Percentiles rank a stretch among this genome's conserved stretches.
These are phyloP conservation scores for Tapera naevia DNA, from an alignment of 2,797 vertebrate species.

Conservation along the genomic window DNA sequence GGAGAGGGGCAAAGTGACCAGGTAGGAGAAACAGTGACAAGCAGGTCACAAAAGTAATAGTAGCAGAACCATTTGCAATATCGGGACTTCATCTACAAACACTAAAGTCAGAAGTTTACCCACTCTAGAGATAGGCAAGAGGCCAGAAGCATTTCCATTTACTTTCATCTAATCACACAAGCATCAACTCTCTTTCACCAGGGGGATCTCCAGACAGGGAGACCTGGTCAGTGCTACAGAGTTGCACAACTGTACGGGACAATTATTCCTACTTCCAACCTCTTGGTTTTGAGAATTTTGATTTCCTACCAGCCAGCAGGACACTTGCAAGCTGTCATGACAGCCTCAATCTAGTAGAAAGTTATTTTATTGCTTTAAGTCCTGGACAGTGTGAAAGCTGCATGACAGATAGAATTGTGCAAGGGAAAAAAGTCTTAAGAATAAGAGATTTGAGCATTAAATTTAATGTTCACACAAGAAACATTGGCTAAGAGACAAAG, in stretches of 20 bases:
- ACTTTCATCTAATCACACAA: not conserved
- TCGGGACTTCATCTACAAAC: not conserved
- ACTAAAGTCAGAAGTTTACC: not conserved
- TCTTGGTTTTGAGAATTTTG: not conserved
- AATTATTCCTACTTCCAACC: not conserved
- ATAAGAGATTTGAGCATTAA: not conserved
- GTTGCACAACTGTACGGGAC: not conserved
- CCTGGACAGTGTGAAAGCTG: not conserved
- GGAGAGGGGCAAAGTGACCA: not conserved
- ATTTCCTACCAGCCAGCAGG: conserved; percentile 10
- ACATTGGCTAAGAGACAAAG: conserved; percentile 18
- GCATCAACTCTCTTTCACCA: not conserved
- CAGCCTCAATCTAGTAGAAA: conserved; percentile 3
- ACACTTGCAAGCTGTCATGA: conserved; percentile 12
- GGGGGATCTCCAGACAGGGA: not conserved
- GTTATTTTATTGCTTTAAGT: conserved; percentile 27
- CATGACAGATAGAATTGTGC: not conserved
- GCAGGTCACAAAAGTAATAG: not conserved
- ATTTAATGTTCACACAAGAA: conserved; percentile 22
- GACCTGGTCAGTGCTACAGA: not conserved
- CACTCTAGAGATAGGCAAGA: not conserved
- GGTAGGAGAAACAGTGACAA: not conserved
- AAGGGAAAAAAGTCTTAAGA: not conserved
- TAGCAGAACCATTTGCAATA: not conserved
- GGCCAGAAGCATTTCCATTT: not conserved